A percentile compares a stretch with the other conserved stretches of the same genome.
These are phyloP conservation scores for Podabrus alpinus DNA, from an alignment of 2,888 invertebrate genomes.

Conservation along the genomic window DNA sequence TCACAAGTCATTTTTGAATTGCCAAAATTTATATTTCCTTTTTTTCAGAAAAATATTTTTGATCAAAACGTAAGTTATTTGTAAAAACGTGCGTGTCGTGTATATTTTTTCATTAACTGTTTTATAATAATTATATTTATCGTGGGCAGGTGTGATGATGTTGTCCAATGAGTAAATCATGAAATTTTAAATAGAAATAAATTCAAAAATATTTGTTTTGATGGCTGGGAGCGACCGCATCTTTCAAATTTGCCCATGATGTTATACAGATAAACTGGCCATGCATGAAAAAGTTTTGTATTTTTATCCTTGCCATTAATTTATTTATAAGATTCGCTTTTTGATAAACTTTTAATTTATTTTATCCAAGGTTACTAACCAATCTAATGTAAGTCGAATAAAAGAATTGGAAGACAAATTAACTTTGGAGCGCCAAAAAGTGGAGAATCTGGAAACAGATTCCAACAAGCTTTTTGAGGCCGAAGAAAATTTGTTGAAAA, in stretches of 20 bases:
- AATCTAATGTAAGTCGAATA: slow-evolving; percentile 56
- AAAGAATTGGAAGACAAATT: slow-evolving; percentile 58
- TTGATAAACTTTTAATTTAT: neutral
- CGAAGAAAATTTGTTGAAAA: slow-evolving; percentile 34
- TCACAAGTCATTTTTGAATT: neutral
- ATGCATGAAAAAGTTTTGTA: neutral
- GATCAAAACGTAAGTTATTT: slow-evolving; percentile 57
- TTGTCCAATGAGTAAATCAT: too few species aligned
- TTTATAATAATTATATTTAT: neutral
- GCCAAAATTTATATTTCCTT: neutral
- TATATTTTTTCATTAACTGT: neutral
- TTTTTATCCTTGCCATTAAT: neutral
- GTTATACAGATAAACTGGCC: neutral
- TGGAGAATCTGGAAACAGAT: slow-evolving; percentile 58
- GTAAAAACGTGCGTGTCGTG: neutral
- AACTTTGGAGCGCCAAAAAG: slow-evolving; percentile 54
- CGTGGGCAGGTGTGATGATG: neutral
- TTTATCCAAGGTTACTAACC: slow-evolving; percentile 55
- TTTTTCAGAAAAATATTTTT: slow-evolving; percentile 55
- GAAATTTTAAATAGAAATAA: neutral
- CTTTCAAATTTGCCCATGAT: neutral
- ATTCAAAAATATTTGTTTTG: neutral
- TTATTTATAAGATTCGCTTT: neutral
- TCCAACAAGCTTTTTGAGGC: slow-evolving; percentile 46
- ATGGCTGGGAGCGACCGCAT: neutral